Evolutionary conservation across 1,140 invertebrate genomes (phyloP), one percentile per base, ranked within the genome.

Genomic region (Drosophila elegans): DNA sequence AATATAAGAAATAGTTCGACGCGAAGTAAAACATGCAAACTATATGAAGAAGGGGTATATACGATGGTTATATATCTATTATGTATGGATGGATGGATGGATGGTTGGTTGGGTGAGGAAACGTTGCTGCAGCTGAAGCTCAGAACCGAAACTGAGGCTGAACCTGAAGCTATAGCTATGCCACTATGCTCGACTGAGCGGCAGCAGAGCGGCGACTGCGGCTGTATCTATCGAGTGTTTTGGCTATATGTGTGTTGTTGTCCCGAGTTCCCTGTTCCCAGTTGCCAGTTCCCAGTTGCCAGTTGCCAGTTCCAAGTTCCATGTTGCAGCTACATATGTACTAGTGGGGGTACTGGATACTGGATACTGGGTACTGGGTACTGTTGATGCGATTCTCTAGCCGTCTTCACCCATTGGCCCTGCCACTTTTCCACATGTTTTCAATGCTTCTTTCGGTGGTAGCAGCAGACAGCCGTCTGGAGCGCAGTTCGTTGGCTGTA

Each of bases 401-500:
- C 52, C 51, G 75, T 83, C 78, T 84, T 88, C 85, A 80, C 85
- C 84, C 84, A 89, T 88, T 88, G 84, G 84, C 80, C 74, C 69
- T 81, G 71, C 79, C 75, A 67, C 64, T 67, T 59, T 76, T 59
- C 79, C 79, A 84, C 80, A 85, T 84, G 81, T 84, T 84, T 73
- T 54, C 59, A 42, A 44, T 74, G 71, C 72, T 72, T 53, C 68
- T 62, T 71, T 78, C 56, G 61, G 78, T 81, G 79, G 79, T 53
- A 62, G 54, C 77, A 72, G 46, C 77, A 72, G 46, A 67, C 63
- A 68, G 45, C 42, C 67, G 49, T 81, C 80, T 74, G 90, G 90
- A 71, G 81, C 74, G 54, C 68, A 90, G 90, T 91, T 91, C 90
- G 90, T 91, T 91, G 90, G 90, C 90, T 91, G 90, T 91, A 91